These are phyloP conservation scores for Batillaria attramentaria DNA, from an alignment of 1,140 invertebrate genomes.

Conservation along the genomic window DNA sequence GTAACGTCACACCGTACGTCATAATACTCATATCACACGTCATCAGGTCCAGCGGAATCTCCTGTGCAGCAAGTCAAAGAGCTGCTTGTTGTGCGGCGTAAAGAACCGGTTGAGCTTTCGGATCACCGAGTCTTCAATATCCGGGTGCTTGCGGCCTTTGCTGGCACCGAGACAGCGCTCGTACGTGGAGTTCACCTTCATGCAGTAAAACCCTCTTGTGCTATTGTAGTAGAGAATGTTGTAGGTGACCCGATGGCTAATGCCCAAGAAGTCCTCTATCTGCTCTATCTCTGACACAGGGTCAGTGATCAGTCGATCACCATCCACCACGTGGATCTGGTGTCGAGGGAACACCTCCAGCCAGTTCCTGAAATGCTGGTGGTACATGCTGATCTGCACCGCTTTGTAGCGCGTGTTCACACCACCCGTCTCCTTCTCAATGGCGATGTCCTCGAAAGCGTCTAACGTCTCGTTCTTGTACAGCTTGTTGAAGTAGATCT, in stretches of 20 bases:
- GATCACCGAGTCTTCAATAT: conserved; percentile 82
- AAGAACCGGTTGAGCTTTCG: conserved; percentile 89
- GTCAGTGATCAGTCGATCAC: conserved; percentile 64
- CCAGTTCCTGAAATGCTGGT: conserved; percentile 68
- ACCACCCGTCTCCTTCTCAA: conserved; percentile 57
- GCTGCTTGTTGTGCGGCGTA: conserved; percentile 82
- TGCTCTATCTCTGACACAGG: conserved; percentile 63
- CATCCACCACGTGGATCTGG: conserved; percentile 69
- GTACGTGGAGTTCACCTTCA: conserved; percentile 55
- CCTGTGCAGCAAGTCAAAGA: conserved; percentile 64
- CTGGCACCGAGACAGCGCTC: conserved; percentile 87
- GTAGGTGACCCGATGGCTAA: conserved; percentile 58
- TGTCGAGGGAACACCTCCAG: conserved; percentile 60
- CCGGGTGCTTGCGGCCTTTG: conserved; percentile 91
- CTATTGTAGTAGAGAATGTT: conserved; percentile 70
- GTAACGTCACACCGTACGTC: too few relatives aligned
- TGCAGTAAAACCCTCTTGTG: conserved; percentile 73
- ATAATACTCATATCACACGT: too few relatives aligned
- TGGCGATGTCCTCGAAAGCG: conserved; percentile 63
- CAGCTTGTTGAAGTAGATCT: conserved; percentile 72
- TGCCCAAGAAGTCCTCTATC: conserved; percentile 66
- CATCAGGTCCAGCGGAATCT: conserved; percentile 65
- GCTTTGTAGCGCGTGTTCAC: conserved; percentile 65
- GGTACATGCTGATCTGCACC: conserved; percentile 68
- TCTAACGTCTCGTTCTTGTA: conserved; percentile 60